Percentiles rank a stretch among this genome's conserved stretches.
Evolutionary conservation across 1,140 invertebrate genomes (phyloP).

Genomic region (Helicoverpa zea): DNA sequence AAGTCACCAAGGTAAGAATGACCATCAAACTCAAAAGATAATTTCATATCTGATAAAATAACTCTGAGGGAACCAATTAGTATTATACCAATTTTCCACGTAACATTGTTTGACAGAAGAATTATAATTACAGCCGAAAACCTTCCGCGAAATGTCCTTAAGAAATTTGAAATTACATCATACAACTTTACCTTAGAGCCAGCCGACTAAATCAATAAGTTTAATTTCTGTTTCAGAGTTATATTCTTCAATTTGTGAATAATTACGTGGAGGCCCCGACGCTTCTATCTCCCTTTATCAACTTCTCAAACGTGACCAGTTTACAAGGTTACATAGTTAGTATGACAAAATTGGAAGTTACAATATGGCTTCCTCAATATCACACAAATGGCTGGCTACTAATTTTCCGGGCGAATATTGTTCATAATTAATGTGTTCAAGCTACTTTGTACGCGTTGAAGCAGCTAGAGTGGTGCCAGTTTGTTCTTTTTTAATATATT

Average conservation of each 20-base stretch:
- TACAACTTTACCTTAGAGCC: conserved; percentile 58
- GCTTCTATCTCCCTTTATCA: conserved; percentile 46
- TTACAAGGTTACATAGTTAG: conserved; percentile 30
- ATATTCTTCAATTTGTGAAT: conserved; percentile 57
- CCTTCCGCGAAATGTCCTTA: conserved; percentile 47
- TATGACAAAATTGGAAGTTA: conserved; percentile 18
- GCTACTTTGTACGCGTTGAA: not conserved
- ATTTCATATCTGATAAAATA: conserved; percentile 26
- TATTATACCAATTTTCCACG: conserved; percentile 42
- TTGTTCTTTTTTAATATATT: too few relatives aligned
- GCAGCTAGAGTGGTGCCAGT: not conserved
- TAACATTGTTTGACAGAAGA: conserved; percentile 48
- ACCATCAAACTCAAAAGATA: conserved; percentile 3
- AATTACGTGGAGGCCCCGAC: conserved; percentile 52
- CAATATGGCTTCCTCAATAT: conserved; percentile 1
- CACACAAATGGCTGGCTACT: not conserved
- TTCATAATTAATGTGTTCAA: not conserved
- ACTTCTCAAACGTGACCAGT: conserved; percentile 44
- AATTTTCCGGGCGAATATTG: not conserved
- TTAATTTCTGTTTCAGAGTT: conserved; percentile 51
- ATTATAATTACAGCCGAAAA: conserved; percentile 48
- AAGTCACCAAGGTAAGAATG: not conserved
- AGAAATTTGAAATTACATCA: conserved; percentile 61
- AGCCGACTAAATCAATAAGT: conserved; percentile 58
- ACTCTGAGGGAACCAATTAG: conserved; percentile 42